phyloP scores from a whole-genome alignment of 2,797 vertebrate genomes.

The Sebastes steindachneri region DNA sequence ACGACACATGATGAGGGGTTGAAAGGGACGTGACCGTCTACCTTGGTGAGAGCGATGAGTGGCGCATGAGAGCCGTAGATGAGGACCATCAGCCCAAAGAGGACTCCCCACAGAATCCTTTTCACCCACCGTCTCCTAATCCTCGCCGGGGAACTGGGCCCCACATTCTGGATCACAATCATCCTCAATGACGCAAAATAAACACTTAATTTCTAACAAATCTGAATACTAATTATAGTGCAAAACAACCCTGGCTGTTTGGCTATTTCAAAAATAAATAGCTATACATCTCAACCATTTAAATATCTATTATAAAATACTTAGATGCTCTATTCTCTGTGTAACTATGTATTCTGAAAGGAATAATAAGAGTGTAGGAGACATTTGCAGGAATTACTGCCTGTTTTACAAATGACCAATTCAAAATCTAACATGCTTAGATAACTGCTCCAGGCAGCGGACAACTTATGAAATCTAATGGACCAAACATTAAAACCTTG shows the following conservation, averaged over 20 bases:
- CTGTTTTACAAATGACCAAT: neutral
- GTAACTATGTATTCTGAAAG: neutral
- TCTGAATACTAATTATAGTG: constrained; percentile 11
- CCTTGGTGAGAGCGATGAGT: constrained; percentile 89
- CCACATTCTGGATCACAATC: constrained; percentile 79
- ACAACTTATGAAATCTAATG: constrained; percentile 33
- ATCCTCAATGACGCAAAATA: constrained; percentile 63
- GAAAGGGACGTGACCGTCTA: constrained; percentile 88
- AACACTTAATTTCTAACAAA: constrained; percentile 12
- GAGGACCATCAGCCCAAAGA: constrained; percentile 86
- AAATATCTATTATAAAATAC: constrained; percentile 34
- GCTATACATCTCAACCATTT: constrained; percentile 7
- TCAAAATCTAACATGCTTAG: neutral
- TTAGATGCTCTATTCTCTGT: neutral
- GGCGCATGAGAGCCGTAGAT: constrained; percentile 95
- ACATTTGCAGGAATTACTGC: neutral
- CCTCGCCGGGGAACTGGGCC: constrained; percentile 26
- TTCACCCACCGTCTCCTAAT: constrained; percentile 52
- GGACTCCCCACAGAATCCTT: constrained; percentile 82
- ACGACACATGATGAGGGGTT: constrained; percentile 89
- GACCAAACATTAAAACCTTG: constrained; percentile 14
- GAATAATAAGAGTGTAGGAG: neutral
- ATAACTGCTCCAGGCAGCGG: constrained; percentile 40
- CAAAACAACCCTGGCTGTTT: neutral
- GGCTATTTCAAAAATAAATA: neutral